Base-by-base conservation (phyloP, 1,140 invertebrate species). In the Brachionus sp. region DNA sequence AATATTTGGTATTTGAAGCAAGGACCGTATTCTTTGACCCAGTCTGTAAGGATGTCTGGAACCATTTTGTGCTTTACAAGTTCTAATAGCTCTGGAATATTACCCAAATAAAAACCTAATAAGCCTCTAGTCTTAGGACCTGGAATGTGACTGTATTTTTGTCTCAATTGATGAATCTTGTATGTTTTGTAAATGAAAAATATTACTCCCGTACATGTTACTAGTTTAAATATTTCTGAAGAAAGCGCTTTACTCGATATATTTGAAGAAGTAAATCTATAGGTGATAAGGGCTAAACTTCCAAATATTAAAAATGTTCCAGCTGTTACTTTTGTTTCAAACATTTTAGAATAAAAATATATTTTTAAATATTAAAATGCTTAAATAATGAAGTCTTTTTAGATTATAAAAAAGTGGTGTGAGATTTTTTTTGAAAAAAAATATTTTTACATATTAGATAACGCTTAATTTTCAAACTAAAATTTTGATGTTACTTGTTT, bases 1-100 rank as follows among this genome's bases (percentile, higher is more conserved):
- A 78, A 78, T 78, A 78, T 78, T 78, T 78, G 75, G 25, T 57
- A 53, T 19, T 78, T 78, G 37, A 78, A 57, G n/a, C 44, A 53
- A 50, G 44, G 46, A 1, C 75, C 75, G 13, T 25, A 78, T 78
- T 78, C 29, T 29, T 78, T 62, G 16, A 39, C 46, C 75, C 75
- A 57, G 16, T 78, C 53, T 23, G 46, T 9, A 3, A 70, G n/a
- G 2, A 70, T 70, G 16, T 70, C 66, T 0, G 66, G 66, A 16
- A 39, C 66, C 66, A 78, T 78, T 78, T 62, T 62, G 19, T 16
- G 23, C n/a, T 46, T 35, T 2, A 78, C 29, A 0, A 78, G 25
- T 0, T 16, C 7, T 62, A 50, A 25, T 5, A 78, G 33, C 9
- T 78, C 75, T 1, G 53, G 53, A 16, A 78, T 53, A 37, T 78